Base-by-base conservation (phyloP, 2,888 invertebrate genomes). In the Chouioia cunea region DNA sequence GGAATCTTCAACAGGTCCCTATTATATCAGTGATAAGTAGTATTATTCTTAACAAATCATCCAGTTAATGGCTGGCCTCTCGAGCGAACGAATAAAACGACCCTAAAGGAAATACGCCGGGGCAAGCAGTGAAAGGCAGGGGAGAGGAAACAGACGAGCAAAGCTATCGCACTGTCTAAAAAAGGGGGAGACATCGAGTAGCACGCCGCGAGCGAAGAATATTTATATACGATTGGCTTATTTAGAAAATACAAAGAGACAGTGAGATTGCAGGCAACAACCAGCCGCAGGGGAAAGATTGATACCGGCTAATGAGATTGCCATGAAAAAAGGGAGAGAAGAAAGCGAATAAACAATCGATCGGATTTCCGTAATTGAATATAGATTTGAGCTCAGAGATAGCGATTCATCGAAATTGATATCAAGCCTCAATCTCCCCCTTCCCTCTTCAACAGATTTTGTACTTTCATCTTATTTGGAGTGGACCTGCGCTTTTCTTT, bases 1-100 rank as follows among this genome's bases (percentile, higher is more conserved):
- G 18, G 18, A 12, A 8, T n/a, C 54, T 60, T 60, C 65, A 70
- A 60, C 59, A 60, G 59, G 54, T 70, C 18, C 52, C 46, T 43
- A 16, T 70, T 62, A 43, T 56, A 65, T 50, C 44, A 65, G 23
- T 23, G 16, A 62, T n/a, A 56, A 69, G 64, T 47, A 53, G 50
- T 63, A 64, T 70, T 64, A 64, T 58, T 52, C 58, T 60, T 62
- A 65, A 66, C 57, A 71, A 66, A 71, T 62, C 60, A 70, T 50
- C 10, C 44, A 44, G 43, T 65, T 71, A 66, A 62, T 71, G 56
- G 43, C n/a, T 14, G 15, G 14, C 12, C 15, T 12, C 23, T 36
- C 14, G 47, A 44, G 50, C 48, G 14, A 36, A 14, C 43, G 23
- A 63, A 43, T 67, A 67, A 8, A 46, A 50, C 10, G 47, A 36